Evolutionary conservation across 2,888 invertebrate species (phyloP).

Genomic region (Sacculina carcini): DNA sequence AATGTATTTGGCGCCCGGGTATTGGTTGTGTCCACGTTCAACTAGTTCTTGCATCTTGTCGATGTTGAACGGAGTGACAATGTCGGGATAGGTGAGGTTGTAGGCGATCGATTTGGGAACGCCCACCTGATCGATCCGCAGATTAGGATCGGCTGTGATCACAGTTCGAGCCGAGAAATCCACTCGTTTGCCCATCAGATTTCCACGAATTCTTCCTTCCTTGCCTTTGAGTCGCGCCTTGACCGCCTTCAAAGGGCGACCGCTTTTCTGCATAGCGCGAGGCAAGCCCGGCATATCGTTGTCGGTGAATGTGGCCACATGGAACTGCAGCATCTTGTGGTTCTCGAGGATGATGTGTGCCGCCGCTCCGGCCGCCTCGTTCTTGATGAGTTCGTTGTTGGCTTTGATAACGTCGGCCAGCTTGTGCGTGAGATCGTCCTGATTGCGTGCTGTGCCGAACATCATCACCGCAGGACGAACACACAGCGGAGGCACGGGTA

Average conservation of each 20-base stretch:
- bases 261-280: constrained; percentile 94
- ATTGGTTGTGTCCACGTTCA: constrained; percentile 83
- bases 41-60: constrained; percentile 89
- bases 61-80: constrained; percentile 97
- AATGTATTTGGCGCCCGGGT: constrained; percentile 98
- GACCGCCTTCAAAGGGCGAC: constrained; percentile 88
- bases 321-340: constrained; percentile 90
- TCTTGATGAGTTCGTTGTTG: constrained; percentile 79
- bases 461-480: constrained; percentile 96
- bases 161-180: constrained; percentile 98
- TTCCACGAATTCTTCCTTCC: constrained; percentile 95
- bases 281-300: constrained; percentile 98
- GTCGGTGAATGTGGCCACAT: constrained; percentile 90
- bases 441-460: constrained; percentile 95
- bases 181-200: constrained; percentile 99
- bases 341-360: constrained; percentile 92
- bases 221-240: constrained; percentile 72
- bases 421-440: constrained; percentile 96
- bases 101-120: constrained; percentile 95
- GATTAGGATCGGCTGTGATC: constrained; percentile 83
- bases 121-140: constrained; percentile 86
- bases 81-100: constrained; percentile 94
- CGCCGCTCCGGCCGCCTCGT: constrained; percentile 88
- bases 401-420: constrained; percentile 91
- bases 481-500: constrained; percentile 86